Conservation (phyloP, 1,140 invertebrate genomes). For the Cataglyphis hispanica region DNA sequence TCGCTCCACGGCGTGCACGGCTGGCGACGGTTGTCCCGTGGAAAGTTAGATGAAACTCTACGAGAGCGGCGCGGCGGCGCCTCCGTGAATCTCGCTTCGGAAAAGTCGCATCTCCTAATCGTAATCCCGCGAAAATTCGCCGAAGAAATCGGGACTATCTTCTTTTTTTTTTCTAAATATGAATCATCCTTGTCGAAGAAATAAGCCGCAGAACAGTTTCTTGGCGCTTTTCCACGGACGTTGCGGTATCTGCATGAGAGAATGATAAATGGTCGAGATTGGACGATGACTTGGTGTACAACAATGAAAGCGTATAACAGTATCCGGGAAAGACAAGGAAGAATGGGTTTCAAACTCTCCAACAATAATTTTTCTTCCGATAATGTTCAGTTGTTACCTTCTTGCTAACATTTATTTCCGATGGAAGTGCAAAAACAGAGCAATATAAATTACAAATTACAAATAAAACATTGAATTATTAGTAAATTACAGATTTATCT, state of each 20-base stretch:
- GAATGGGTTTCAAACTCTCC: neutral
- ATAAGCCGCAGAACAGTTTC: neutral
- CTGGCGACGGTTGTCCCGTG: slow-evolving; percentile 55
- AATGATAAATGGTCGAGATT: slow-evolving; percentile 30
- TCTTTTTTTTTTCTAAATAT: neutral
- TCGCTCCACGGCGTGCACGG: slow-evolving; percentile 8
- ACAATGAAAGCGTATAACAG: neutral
- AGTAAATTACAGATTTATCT: neutral
- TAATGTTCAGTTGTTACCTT: neutral
- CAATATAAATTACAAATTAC: neutral
- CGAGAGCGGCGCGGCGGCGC: slow-evolving; percentile 1
- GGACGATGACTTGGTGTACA: neutral
- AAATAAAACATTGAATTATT: neutral
- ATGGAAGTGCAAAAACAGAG: neutral
- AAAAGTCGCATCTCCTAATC: slow-evolving; percentile 42
- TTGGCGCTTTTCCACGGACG: slow-evolving; percentile 2
- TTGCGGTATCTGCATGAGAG: neutral
- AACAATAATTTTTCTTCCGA: slow-evolving; percentile 24
- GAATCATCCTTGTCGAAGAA: neutral
- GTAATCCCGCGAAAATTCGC: slow-evolving; percentile 46
- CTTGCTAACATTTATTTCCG: neutral
- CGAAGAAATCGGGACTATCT: slow-evolving; percentile 13
- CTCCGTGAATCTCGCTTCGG: slow-evolving; percentile 48
- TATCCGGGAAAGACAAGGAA: slow-evolving; percentile 6
- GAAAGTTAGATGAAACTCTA: slow-evolving; percentile 63